Percentiles rank a stretch among this genome's conserved stretches.
Evolutionary conservation across 2,113 vertebrate genomes (phyloP).

Genomic region (Pyxicephalus adspersus): DNA sequence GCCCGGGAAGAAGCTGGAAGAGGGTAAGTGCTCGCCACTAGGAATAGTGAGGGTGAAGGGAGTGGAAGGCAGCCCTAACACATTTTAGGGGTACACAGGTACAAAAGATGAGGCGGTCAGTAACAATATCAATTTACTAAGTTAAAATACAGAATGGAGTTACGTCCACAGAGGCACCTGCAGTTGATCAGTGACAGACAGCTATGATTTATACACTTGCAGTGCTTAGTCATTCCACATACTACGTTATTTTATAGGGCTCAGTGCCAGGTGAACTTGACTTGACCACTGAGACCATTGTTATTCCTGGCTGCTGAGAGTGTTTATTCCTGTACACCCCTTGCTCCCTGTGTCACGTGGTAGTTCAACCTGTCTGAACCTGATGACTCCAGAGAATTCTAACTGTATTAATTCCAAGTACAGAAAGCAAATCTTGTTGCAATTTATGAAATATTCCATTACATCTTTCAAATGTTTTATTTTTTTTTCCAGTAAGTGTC

Average conservation of each 20-base stretch:
- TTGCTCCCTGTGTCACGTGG: background rate
- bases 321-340: conserved; percentile 29
- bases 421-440: too few species aligned
- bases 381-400: conserved; percentile 8
- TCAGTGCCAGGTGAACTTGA: conserved; percentile 12
- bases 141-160: too few species aligned
- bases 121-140: too few species aligned
- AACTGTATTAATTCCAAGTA: background rate
- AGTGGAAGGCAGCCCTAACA: too few species aligned
- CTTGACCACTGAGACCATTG: conserved; percentile 30
- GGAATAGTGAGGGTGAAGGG: too few species aligned
- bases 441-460: background rate
- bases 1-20: too few species aligned
- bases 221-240: conserved; percentile 36
- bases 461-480: background rate
- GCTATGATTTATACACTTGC: background rate
- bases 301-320: conserved; percentile 21
- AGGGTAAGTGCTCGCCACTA: too few species aligned
- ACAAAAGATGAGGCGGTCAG: too few species aligned
- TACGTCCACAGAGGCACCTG: too few species aligned
- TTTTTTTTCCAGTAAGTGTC: background rate
- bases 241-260: conserved; percentile 21
- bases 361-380: conserved; percentile 7
- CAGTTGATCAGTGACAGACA: conserved; percentile 37
- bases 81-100: too few species aligned